Base-by-base conservation (phyloP, 2,113 vertebrate genomes). In the Eulemur macaco region DNA sequence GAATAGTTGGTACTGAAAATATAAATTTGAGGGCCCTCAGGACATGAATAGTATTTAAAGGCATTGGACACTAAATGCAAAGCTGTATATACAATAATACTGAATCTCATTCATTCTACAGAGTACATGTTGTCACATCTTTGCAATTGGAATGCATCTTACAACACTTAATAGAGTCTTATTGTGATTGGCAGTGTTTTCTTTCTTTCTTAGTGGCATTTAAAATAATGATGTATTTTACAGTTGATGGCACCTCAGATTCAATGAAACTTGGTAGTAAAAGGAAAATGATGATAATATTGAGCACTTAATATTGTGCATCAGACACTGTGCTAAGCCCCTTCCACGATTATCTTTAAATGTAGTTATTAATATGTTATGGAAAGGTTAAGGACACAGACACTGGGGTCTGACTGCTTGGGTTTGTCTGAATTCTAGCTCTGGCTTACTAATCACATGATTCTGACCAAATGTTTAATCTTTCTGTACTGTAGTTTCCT, bases 381-480 rank as follows among this genome's bases (percentile, higher is more conserved):
- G 76, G 85, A 92, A 83, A 91, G 78, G 23, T 42, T 86, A 74
- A 95, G 29, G 69, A 29, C 50, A 50, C 29, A 95, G 47, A 68
- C 56, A 54, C 45, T n/a, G 31, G 20, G 23, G 17, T 45, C 58
- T 80, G 39, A 54, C n/a, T 69, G n/a, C 15, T 42, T 95, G 60
- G 34, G 78, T 92, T 52, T 95, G 87, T 92, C 81, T 96, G 63
- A 86, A 92, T 93, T 95, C 39, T 93, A 56, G 63, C 68, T 71
- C 37, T 64, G 27, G 11, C 25, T 78, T 93, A 37, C 4, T 80
- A 76, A 81, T 77, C 37, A 54, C 17, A 47, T n/a, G 63, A 69
- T 52, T 80, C 39, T 77, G 45, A 39, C 34, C 81, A 96, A 83
- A 73, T 69, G 80, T 39, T 97, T 86, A 64, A 56, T 83, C 31